Evolutionary conservation across 1,140 invertebrate genomes (phyloP).

Genomic region (Drosophila pandora): DNA sequence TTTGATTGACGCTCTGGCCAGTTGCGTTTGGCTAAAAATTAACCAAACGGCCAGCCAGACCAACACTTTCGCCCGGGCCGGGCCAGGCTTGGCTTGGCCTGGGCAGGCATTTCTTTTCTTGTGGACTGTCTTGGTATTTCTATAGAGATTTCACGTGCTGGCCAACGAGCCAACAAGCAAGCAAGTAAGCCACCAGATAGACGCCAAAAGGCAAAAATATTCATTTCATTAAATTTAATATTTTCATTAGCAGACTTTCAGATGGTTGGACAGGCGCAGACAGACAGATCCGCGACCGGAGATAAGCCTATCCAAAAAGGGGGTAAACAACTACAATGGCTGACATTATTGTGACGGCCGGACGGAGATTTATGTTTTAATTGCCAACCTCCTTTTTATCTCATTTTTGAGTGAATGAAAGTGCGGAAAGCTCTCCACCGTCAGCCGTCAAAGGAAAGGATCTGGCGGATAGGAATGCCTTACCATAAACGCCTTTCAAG

Average conservation of each 20-base stretch:
- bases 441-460: slow-evolving; percentile 62
- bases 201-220: slow-evolving; percentile 56
- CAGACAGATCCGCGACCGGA: slow-evolving; percentile 40
- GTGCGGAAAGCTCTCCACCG: slow-evolving; percentile 30
- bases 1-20: slow-evolving; percentile 69
- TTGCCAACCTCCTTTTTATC: slow-evolving; percentile 52
- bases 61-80: slow-evolving; percentile 66
- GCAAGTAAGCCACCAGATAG: not conserved
- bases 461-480: slow-evolving; percentile 37
- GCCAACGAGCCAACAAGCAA: not conserved
- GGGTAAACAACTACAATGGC: slow-evolving; percentile 39
- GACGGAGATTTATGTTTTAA: slow-evolving; percentile 66
- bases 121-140: slow-evolving; percentile 15
- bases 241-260: slow-evolving; percentile 76
- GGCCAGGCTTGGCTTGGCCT: slow-evolving; percentile 20
- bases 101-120: slow-evolving; percentile 20
- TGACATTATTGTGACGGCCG: slow-evolving; percentile 60
- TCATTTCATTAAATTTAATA: slow-evolving; percentile 79
- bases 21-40: slow-evolving; percentile 60
- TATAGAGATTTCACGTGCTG: slow-evolving; percentile 43
- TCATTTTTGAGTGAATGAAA: slow-evolving; percentile 46
- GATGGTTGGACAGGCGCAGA: slow-evolving; percentile 24
- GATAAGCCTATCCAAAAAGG: slow-evolving; percentile 53
- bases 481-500: slow-evolving; percentile 15
- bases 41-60: slow-evolving; percentile 25